Conservation (phyloP, 1,140 invertebrate species). For the Drosophila melanica region DNA sequence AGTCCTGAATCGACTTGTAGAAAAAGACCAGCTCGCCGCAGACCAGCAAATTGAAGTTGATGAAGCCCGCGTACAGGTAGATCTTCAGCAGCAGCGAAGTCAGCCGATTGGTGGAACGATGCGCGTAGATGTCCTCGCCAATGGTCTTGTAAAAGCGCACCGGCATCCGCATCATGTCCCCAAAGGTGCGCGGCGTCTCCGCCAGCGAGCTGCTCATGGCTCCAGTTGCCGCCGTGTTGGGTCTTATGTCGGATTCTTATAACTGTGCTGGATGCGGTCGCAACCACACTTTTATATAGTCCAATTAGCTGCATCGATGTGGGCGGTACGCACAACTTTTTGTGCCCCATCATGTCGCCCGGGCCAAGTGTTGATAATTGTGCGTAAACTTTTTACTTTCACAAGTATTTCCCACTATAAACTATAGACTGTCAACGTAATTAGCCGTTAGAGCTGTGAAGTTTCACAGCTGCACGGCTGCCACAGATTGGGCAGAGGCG, state of each 20-base stretch:
- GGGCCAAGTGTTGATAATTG: conserved; percentile 74
- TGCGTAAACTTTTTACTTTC: conserved; percentile 64
- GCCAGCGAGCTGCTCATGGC: conserved; percentile 32
- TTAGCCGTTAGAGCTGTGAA: conserved; percentile 58
- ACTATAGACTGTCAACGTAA: conserved; percentile 50
- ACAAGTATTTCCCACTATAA: conserved; percentile 15
- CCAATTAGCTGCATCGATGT: not conserved
- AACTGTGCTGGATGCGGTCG: conserved; percentile 34
- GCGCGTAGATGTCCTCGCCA: conserved; percentile 73
- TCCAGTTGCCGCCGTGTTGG: not conserved
- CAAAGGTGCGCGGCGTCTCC: conserved; percentile 39
- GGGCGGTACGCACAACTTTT: conserved; percentile 63
- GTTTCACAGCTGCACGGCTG: conserved; percentile 56
- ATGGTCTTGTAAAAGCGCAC: conserved; percentile 69
- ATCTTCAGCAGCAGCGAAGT: conserved; percentile 52
- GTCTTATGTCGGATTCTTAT: not conserved
- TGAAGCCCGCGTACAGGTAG: conserved; percentile 66
- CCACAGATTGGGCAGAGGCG: conserved; percentile 8
- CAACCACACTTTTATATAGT: conserved; percentile 48
- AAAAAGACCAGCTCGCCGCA: conserved; percentile 70
- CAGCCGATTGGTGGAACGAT: conserved; percentile 56
- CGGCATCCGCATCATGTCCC: conserved; percentile 66
- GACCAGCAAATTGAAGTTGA: conserved; percentile 72
- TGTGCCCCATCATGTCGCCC: conserved; percentile 64
- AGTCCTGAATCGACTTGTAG: conserved; percentile 62